Evolutionary conservation across 1,140 invertebrate genomes (phyloP).

Genomic region (Vanessa atalanta): DNA sequence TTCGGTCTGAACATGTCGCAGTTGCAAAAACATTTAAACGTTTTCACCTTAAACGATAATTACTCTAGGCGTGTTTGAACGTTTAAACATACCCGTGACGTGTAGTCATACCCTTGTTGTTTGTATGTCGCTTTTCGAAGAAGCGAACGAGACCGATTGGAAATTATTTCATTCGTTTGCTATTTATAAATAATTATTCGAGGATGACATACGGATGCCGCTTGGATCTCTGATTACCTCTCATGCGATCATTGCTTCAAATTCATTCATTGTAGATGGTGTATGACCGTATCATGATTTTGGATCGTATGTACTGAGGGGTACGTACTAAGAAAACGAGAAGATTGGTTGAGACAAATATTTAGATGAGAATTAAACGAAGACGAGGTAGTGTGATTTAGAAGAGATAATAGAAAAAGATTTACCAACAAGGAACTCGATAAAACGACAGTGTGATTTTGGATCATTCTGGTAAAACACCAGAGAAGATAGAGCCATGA

Average conservation of each 20-base stretch:
- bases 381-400: too few species aligned
- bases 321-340: neutral
- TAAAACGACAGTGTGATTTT: too few species aligned
- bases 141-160: slow-evolving; percentile 8
- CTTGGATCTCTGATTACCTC: neutral
- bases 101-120: slow-evolving; percentile 27
- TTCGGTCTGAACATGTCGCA: slow-evolving; percentile 70
- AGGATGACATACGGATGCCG: neutral
- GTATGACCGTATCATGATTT: neutral
- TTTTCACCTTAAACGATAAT: slow-evolving; percentile 70
- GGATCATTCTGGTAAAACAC: too few species aligned
- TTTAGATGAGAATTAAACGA: too few species aligned
- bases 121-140: slow-evolving; percentile 15
- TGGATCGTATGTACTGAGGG: neutral
- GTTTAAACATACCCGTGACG: slow-evolving; percentile 32
- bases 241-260: neutral
- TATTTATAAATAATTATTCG: neutral
- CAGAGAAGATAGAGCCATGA: too few species aligned
- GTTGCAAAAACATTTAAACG: slow-evolving; percentile 75
- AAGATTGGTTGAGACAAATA: neutral
- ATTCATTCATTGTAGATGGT: neutral
- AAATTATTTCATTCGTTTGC: neutral
- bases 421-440: too few species aligned
- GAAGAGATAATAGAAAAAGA: too few species aligned
- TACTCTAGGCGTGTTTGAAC: slow-evolving; percentile 72